Base-by-base conservation (phyloP, 1,140 invertebrate genomes). In the Laodelphax striatellus region DNA sequence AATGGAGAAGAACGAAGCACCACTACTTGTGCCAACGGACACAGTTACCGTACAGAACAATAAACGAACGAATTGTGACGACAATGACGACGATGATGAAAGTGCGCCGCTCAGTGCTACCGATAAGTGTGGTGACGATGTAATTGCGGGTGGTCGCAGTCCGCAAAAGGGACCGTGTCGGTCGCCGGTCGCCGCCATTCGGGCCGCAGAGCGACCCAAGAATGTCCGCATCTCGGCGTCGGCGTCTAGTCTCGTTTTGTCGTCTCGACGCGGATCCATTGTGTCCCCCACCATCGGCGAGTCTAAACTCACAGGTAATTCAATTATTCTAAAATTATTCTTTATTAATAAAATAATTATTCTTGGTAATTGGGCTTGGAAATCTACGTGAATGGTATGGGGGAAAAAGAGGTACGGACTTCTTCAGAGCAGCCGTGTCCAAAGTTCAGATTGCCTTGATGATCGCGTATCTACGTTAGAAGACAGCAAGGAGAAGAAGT, bases 281-380 rank as follows among this genome's bases (percentile, higher is more conserved):
- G 65, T 66, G 14, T 64, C 62, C 0, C 63, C 63, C 0, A 61
- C 63, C 0, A 60, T 57, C 46, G 65, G 56, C 13, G 62, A 56
- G 31, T 16, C 28, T 22, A 17, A 50, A 14, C 41, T 42, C 19
- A 38, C 57, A 16, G 34, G 44, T 52, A 19, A 28, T 5, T n/a
- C n/a, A n/a, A n/a, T n/a, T n/a, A n/a, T n/a, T n/a, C n/a, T n/a
- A n/a, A n/a, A n/a, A n/a, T n/a, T n/a, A n/a, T n/a, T n/a, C n/a
- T n/a, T n/a, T n/a, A n/a, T n/a, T n/a, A n/a, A n/a, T n/a, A n/a
- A n/a, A n/a, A n/a, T n/a, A n/a, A n/a, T n/a, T n/a, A n/a, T n/a
- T n/a, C n/a, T n/a, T n/a, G n/a, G n/a, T n/a, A n/a, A n/a, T n/a
- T n/a, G n/a, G n/a, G n/a, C n/a, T n/a, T n/a, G n/a, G n/a, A n/a